These are phyloP conservation scores for Pipistrellus pipistrellus DNA, from an alignment of 2,797 vertebrate genomes.

Conservation along the genomic window DNA sequence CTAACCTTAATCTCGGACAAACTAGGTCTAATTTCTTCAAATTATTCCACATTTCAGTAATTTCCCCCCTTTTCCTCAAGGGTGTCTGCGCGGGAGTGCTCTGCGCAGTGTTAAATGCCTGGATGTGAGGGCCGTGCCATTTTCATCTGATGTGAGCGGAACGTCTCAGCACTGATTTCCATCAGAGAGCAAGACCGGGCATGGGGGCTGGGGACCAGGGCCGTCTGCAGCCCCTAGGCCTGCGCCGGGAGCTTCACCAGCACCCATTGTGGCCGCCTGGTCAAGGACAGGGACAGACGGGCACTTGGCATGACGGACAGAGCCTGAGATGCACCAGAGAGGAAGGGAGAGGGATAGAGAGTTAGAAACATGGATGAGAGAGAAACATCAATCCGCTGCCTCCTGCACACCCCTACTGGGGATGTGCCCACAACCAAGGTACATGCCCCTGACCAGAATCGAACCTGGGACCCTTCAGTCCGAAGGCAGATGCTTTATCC, in stretches of 20 bases:
- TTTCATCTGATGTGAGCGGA: background rate
- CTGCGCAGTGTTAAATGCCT: background rate
- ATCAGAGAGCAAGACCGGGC: background rate
- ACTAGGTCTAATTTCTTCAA: constrained; percentile 73
- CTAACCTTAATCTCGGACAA: constrained; percentile 70
- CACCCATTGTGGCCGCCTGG: background rate
- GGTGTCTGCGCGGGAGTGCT: background rate
- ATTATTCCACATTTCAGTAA: constrained; percentile 59
- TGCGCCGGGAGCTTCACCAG: background rate
- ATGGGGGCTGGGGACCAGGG: background rate
- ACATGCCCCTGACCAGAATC: too few relatives aligned
- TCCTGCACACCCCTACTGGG: too few relatives aligned
- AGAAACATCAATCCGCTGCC: too few relatives aligned
- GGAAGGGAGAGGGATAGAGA: too few relatives aligned
- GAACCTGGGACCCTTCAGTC: too few relatives aligned
- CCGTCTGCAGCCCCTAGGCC: background rate
- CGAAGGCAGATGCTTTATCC: too few relatives aligned
- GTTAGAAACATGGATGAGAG: too few relatives aligned
- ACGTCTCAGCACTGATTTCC: background rate
- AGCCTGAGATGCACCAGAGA: background rate
- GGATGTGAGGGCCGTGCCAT: background rate
- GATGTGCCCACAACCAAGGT: too few relatives aligned
- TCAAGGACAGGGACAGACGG: background rate
- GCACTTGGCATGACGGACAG: background rate
- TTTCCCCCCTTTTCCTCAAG: constrained; percentile 22